These are phyloP conservation scores for Serripes groenlandicus DNA, from an alignment of 2,888 invertebrate genomes.

Conservation along the genomic window DNA sequence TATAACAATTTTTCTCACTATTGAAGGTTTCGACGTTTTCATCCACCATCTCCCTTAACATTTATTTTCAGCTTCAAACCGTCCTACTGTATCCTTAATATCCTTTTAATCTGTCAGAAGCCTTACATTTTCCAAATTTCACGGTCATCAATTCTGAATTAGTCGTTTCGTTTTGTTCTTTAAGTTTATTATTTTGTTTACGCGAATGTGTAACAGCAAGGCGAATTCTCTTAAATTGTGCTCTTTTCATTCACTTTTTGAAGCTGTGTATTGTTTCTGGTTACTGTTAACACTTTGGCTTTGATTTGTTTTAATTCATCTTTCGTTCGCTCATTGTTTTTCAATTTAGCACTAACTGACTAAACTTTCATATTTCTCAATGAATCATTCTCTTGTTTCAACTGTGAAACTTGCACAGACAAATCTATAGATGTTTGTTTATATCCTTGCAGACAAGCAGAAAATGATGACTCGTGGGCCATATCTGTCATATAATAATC, in stretches of 20 bases:
- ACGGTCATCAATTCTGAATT: background rate
- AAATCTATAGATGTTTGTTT: no score
- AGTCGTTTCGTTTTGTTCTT: background rate
- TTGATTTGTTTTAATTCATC: no score
- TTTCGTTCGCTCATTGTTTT: no score
- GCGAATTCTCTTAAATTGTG: conserved; percentile 32
- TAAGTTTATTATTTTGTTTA: conserved; percentile 6
- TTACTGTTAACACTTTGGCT: no score
- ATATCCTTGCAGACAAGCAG: no score
- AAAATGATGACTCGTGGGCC: no score
- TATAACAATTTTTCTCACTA: conserved; percentile 31
- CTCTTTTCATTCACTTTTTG: conserved; percentile 24
- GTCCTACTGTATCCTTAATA: background rate
- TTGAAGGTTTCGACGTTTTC: conserved; percentile 45
- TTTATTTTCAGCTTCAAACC: conserved; percentile 42
- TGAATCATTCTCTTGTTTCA: no score
- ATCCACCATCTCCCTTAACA: conserved; percentile 40
- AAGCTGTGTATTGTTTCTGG: conserved; percentile 23
- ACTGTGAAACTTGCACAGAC: no score
- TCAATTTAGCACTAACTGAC: no score
- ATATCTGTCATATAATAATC: no score
- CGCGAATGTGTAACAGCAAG: conserved; percentile 17
- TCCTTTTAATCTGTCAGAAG: conserved; percentile 19
- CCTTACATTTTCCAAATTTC: conserved; percentile 19
- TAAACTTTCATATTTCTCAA: no score